phyloP scores from a whole-genome alignment of 2,888 invertebrate genomes.

The Drosophila rellima region DNA sequence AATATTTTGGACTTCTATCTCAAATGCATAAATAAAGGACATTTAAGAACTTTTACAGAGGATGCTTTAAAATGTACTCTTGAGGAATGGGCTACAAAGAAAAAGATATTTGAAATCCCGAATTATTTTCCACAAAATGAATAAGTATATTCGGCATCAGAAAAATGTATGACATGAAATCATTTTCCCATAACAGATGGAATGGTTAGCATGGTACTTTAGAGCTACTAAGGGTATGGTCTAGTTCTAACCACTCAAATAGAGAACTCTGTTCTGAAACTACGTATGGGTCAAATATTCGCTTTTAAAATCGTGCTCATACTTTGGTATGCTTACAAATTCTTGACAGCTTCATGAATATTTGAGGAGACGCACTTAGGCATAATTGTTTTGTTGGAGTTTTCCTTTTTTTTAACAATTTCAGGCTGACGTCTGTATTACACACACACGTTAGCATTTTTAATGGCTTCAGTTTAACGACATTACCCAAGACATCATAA shows the following conservation, averaged over 20 bases:
- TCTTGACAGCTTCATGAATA: slow-evolving; percentile 61
- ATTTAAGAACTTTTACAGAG: no score
- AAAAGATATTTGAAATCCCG: no score
- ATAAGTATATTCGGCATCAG: no score
- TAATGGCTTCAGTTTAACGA: slow-evolving; percentile 70
- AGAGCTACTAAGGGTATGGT: no score
- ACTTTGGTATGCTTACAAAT: slow-evolving; percentile 17
- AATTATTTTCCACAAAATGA: no score
- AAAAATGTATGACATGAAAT: no score
- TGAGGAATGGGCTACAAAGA: no score
- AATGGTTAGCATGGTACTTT: no score
- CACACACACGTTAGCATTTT: slow-evolving; percentile 44
- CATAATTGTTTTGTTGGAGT: slow-evolving; percentile 67
- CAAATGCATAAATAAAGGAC: not conserved
- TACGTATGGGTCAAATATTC: slow-evolving; percentile 13
- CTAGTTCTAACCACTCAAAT: not conserved
- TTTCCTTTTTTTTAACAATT: slow-evolving; percentile 21
- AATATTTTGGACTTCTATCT: not conserved
- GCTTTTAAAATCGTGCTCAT: slow-evolving; percentile 12
- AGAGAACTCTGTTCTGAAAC: not conserved
- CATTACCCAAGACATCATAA: slow-evolving; percentile 67
- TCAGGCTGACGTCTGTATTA: slow-evolving; percentile 53
- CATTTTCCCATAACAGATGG: no score
- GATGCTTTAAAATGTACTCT: not conserved
- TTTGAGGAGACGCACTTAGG: slow-evolving; percentile 67